Conservation (phyloP, 1,140 invertebrate genomes). For the Druon quercuslanigerum region DNA sequence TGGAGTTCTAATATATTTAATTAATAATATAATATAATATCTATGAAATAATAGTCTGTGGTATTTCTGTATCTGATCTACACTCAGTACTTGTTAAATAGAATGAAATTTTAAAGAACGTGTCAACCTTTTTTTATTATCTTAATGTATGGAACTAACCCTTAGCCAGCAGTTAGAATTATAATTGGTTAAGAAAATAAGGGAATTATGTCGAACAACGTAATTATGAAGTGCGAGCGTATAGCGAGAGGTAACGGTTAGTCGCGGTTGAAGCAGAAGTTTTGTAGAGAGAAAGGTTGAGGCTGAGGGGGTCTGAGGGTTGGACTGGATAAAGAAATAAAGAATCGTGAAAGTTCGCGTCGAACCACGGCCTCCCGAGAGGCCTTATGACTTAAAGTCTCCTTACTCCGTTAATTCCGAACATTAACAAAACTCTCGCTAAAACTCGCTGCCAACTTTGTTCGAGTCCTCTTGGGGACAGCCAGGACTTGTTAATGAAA, state of each 20-base stretch:
- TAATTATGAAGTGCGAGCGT: conserved; percentile 58
- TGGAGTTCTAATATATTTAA: no score
- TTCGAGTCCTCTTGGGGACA: conserved; percentile 57
- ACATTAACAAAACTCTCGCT: conserved; percentile 76
- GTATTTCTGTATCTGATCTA: no score
- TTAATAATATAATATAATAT: no score
- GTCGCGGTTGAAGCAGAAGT: conserved; percentile 41
- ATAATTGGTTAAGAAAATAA: conserved; percentile 10
- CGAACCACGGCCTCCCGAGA: conserved; percentile 67
- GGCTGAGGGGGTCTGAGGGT: conserved; percentile 36
- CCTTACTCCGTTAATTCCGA: conserved; percentile 75
- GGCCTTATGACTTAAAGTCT: conserved; percentile 76
- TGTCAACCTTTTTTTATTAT: no score
- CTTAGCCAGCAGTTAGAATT: not conserved
- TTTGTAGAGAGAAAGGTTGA: conserved; percentile 22
- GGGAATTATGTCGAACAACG: conserved; percentile 57
- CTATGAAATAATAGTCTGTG: no score
- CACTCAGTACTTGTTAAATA: no score
- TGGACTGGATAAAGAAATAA: conserved; percentile 75
- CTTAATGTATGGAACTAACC: no score
- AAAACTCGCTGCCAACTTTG: conserved; percentile 72
- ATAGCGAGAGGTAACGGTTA: conserved; percentile 54
- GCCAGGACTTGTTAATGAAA: conserved; percentile 73
- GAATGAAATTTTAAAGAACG: no score
- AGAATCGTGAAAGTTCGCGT: conserved; percentile 74